Evolutionary conservation across 1,140 invertebrate genomes (phyloP), one percentile per base, ranked within the genome.

Genomic region (Drosophila quadrilineata): DNA sequence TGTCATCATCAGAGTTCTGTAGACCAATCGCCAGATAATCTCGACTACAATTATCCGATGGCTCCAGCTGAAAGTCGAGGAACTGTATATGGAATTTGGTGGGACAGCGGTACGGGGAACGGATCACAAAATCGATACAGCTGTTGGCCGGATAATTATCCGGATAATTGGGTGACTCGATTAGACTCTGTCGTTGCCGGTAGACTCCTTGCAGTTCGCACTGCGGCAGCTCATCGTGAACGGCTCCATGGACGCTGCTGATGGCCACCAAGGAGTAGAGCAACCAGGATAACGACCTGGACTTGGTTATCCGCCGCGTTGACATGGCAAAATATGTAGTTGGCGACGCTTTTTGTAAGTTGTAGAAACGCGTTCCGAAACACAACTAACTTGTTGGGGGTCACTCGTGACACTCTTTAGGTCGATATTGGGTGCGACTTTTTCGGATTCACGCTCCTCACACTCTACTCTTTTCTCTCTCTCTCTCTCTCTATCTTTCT

Each of bases 41-140:
- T 8, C 89, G 84, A 4, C 66, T 70, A 79, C 92, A 93, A 56
- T 90, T 90, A 28, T 75, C 58, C 3, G 91, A 91, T 0, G 85
- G 57, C 57, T 89, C 82, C 17, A 93, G 54, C 56, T 91, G 71
- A 38, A 93, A 93, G 68, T 93, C 91, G 2, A 92, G 64, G 65
- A 93, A 92, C 52, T 92, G 90, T 9, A 93, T 75, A 56, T 91
- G 90, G 65, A 92, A 93, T 43, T 90, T 77, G 26, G 90, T 90
- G 8, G 91, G 89, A 45, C 92, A 93, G 3, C 72, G 65, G 31
- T 87, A 87, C 1, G 90, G 90, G 0, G 91, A 92, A 19, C 89
- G 90, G 8, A 93, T 76, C 3, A 89, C 77, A 67, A 91, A 93
- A 46, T 90, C 79, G 77, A 92, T 92, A 19, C 91, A 80, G 9